Evolutionary conservation across 2,113 vertebrate species (phyloP), one percentile per base, ranked within the genome.

Genomic region (Pyrgilauda ruficollis): DNA sequence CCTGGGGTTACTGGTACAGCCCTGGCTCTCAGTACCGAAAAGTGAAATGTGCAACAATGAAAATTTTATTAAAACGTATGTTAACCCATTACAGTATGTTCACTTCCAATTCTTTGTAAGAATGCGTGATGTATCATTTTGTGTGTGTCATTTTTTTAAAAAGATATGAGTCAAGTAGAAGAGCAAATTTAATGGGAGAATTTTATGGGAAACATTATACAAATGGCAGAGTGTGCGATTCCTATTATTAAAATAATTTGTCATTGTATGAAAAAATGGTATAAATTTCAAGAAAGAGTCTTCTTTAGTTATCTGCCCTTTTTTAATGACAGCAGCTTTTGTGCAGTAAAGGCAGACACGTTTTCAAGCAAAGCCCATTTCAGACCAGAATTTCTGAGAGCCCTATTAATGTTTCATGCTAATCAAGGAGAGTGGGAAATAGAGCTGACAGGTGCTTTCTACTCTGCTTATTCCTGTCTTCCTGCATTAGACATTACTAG

Each of bases 391-490:
- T 98, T 99, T 98, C 98, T 98, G 98, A 98, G 97, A 98, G 98
- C 98, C 96, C 98, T 98, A 99, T 99, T 99, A 99, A 99, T 99
- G 98, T 99, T 99, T 99, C 98, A 99, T 99, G 99, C 98, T 99
- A 99, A 99, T 99, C 99, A 99, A 99, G 98, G 97, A 97, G 98
- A 97, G 98, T 94, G 98, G 98, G 98, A 99, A 99, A 98, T 98
- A 98, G 98, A 99, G 98, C 98, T 99, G 99, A 99, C 99, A 99
- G 99, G 98, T 98, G 98, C 98, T 98, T 99, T 99, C 99, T 99
- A 99, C 98, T 98, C 99, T 99, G 99, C 98, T 99, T 99, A 98
- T 98, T 98, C 98, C 99, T 98, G 99, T 99, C 99, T 98, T 98
- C 97, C 98, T 98, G 98, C 98, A 99, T 99, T 98, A 99, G 97